These are phyloP conservation scores for Clostera curtula DNA, from an alignment of 2,888 invertebrate genomes.

Conservation along the genomic window DNA sequence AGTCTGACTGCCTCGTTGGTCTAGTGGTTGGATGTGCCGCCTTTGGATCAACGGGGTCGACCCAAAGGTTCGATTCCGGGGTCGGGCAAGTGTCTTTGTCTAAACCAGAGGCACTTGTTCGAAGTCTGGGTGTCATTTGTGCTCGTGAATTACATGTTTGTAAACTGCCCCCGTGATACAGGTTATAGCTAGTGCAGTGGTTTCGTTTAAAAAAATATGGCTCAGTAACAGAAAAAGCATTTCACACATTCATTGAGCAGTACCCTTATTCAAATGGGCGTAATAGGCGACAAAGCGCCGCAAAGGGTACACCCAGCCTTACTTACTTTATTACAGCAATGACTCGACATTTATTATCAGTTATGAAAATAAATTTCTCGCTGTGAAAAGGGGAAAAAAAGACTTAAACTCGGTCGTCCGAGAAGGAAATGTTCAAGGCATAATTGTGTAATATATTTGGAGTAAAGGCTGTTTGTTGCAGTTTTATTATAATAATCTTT, in stretches of 20 bases:
- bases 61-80: too few species aligned
- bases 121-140: too few species aligned
- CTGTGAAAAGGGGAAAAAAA: slow-evolving; percentile 48
- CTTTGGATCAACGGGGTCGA: too few species aligned
- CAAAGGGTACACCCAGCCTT: slow-evolving; percentile 36
- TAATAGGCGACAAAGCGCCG: slow-evolving; percentile 21
- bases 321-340: slow-evolving; percentile 61
- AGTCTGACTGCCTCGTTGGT: too few species aligned
- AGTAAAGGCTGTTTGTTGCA: slow-evolving; percentile 40
- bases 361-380: slow-evolving; percentile 61
- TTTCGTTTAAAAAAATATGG: slow-evolving; percentile 3
- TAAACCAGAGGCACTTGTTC: too few species aligned
- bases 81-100: too few species aligned
- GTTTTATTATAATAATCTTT: slow-evolving; percentile 42
- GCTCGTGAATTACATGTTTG: too few species aligned
- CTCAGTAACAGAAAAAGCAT: slow-evolving; percentile 12
- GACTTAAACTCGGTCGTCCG: slow-evolving; percentile 45
- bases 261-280: slow-evolving; percentile 1
- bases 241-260: slow-evolving; percentile 15
- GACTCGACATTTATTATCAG: slow-evolving; percentile 66
- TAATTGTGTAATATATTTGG: slow-evolving; percentile 52
- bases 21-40: too few species aligned
- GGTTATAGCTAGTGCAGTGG: too few species aligned
- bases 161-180: too few species aligned
- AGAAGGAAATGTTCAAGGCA: slow-evolving; percentile 38